phyloP scores from a whole-genome alignment of 2,888 invertebrate species.

The Perizoma flavofasciatum region DNA sequence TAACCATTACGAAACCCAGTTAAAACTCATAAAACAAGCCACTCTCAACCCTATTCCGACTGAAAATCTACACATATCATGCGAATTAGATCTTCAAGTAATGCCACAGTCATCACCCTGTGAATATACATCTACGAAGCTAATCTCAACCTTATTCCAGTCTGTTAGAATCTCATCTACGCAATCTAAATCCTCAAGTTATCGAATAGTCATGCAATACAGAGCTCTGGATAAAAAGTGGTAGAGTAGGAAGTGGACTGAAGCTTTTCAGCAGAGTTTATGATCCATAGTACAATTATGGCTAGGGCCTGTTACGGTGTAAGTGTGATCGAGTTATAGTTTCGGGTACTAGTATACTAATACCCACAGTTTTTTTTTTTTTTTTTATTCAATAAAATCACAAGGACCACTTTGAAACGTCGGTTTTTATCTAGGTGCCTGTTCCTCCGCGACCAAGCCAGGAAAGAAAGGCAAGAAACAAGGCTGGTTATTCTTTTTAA shows the following conservation, averaged over 20 bases:
- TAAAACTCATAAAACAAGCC: constrained; percentile 5
- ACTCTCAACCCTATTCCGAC: constrained; percentile 23
- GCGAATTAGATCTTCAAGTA: background rate
- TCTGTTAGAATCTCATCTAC: constrained; percentile 1
- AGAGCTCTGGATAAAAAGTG: constrained; percentile 11
- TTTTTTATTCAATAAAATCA: too few species aligned
- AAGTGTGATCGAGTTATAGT: background rate
- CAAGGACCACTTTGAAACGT: too few species aligned
- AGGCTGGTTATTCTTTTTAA: too few species aligned
- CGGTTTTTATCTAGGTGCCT: too few species aligned
- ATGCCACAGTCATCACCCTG: constrained; percentile 18
- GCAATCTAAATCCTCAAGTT: constrained; percentile 5
- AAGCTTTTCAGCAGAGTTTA: constrained; percentile 17
- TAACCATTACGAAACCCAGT: constrained; percentile 40
- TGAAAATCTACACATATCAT: constrained; percentile 8
- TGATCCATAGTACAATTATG: constrained; percentile 14
- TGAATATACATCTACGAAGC: constrained; percentile 18
- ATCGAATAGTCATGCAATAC: constrained; percentile 14
- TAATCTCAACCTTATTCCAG: constrained; percentile 22
- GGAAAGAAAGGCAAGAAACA: too few species aligned
- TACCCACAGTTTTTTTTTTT: too few species aligned
- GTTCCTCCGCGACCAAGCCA: too few species aligned
- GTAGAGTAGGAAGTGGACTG: constrained; percentile 16
- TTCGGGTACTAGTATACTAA: too few species aligned
- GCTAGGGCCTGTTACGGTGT: constrained; percentile 16